Conservation (phyloP, 2,797 vertebrate species). For the Urophycis tenuis region DNA sequence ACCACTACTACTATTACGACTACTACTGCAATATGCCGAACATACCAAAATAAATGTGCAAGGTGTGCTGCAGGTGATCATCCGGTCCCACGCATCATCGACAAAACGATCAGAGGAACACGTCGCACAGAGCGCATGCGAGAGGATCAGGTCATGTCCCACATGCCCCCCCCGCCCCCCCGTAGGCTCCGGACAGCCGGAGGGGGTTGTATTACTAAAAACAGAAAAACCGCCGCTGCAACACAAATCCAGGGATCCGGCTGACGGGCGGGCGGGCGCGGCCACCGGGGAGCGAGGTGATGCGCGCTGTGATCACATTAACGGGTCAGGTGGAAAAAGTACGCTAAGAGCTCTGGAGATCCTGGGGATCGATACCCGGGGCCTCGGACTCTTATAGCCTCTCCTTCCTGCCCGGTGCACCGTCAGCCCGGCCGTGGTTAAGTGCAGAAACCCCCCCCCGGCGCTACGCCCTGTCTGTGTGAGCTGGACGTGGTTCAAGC, state of each 20-base stretch:
- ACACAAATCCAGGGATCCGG: slow-evolving; percentile 14
- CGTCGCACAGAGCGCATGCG: neutral
- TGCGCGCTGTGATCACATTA: slow-evolving; percentile 17
- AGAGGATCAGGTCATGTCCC: neutral
- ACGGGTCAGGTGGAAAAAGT: slow-evolving; percentile 4
- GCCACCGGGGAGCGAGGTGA: slow-evolving; percentile 1
- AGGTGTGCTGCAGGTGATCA: neutral
- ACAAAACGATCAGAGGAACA: neutral
- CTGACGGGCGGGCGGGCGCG: too few relatives aligned
- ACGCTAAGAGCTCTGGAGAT: slow-evolving; percentile 10
- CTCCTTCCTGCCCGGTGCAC: neutral
- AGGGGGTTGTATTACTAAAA: neutral
- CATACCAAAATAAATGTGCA: neutral
- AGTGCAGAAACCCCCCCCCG: neutral
- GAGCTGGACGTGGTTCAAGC: neutral
- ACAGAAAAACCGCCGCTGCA: neutral
- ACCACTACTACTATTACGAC: too few relatives aligned
- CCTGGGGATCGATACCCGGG: slow-evolving; percentile 9
- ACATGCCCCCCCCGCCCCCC: too few relatives aligned
- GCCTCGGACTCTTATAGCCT: slow-evolving; percentile 2
- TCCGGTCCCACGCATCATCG: neutral
- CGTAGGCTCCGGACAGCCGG: neutral
- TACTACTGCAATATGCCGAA: neutral
- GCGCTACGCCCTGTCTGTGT: neutral
- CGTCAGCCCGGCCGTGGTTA: neutral